Evolutionary conservation across 2,888 invertebrate genomes (phyloP).

Genomic region (Morpho helenor): DNA sequence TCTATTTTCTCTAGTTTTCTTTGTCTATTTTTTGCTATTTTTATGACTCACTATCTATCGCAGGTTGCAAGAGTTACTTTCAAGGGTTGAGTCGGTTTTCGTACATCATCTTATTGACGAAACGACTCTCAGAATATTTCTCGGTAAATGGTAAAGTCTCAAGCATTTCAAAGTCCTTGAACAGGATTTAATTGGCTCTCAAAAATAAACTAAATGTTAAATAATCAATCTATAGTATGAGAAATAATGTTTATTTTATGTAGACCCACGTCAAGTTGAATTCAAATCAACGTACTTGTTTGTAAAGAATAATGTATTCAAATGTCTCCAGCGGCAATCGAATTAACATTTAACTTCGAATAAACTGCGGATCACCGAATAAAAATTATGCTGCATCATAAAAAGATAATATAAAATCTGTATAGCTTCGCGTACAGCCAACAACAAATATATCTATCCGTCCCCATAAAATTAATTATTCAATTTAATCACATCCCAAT

Average conservation of each 20-base stretch:
- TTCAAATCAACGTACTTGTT: constrained; percentile 20
- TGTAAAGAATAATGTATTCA: constrained; percentile 20
- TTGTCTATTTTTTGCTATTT: no score
- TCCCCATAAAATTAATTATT: background rate
- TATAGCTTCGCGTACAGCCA: constrained; percentile 8
- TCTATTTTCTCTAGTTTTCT: no score
- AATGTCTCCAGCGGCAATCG: constrained; percentile 13
- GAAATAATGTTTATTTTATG: constrained; percentile 7
- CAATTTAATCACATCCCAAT: no score
- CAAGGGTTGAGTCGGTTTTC: no score
- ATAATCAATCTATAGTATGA: constrained; percentile 10
- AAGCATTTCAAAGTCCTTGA: no score
- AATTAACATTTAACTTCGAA: constrained; percentile 15
- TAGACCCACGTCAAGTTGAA: constrained; percentile 10
- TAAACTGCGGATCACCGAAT: constrained; percentile 12
- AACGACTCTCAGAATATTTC: no score
- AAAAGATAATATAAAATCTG: constrained; percentile 6
- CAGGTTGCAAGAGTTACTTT: no score
- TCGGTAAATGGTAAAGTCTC: no score
- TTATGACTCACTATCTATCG: no score
- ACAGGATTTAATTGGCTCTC: no score
- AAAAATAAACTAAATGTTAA: background rate
- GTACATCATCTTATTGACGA: no score
- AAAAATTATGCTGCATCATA: constrained; percentile 12
- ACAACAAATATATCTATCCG: background rate